Percentiles rank a stretch among this genome's conserved stretches.
Evolutionary conservation across 2,113 vertebrate species (phyloP).

Genomic region (Callaeas wilsoni): DNA sequence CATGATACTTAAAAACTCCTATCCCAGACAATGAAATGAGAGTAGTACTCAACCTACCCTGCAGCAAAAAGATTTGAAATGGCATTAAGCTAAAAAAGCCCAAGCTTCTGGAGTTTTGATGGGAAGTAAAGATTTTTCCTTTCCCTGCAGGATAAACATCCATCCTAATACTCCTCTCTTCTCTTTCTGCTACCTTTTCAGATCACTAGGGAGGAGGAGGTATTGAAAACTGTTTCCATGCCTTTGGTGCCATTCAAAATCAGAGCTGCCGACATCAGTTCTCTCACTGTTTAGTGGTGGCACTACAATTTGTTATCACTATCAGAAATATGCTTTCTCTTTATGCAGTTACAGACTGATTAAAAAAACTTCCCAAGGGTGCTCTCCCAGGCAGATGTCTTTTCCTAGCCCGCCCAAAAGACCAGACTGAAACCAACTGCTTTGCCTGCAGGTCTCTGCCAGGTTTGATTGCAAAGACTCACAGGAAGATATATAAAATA

Average conservation of each 20-base stretch:
- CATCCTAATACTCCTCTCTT: constrained; percentile 9
- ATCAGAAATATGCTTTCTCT: background rate
- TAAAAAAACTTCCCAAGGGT: background rate
- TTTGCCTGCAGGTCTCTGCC: background rate
- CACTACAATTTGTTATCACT: background rate
- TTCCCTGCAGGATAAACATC: background rate
- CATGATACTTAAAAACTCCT: constrained; percentile 50
- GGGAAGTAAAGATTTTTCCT: background rate
- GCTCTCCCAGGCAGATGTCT: background rate
- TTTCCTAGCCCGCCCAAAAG: background rate
- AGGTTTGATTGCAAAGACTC: background rate
- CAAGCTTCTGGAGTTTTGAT: constrained; percentile 54
- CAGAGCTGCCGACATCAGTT: background rate
- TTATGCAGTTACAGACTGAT: background rate
- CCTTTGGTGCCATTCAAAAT: background rate
- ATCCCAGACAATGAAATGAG: constrained; percentile 50
- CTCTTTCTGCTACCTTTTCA: constrained; percentile 35
- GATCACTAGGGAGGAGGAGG: background rate
- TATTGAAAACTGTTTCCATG: background rate
- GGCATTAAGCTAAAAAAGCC: constrained; percentile 48
- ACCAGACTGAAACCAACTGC: background rate
- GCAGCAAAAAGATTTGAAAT: constrained; percentile 72
- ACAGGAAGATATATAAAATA: background rate
- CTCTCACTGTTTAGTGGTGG: background rate
- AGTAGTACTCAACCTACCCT: constrained; percentile 53